These are phyloP conservation scores for Hycleus phaleratus DNA, from an alignment of 1,140 invertebrate genomes.

Conservation along the genomic window DNA sequence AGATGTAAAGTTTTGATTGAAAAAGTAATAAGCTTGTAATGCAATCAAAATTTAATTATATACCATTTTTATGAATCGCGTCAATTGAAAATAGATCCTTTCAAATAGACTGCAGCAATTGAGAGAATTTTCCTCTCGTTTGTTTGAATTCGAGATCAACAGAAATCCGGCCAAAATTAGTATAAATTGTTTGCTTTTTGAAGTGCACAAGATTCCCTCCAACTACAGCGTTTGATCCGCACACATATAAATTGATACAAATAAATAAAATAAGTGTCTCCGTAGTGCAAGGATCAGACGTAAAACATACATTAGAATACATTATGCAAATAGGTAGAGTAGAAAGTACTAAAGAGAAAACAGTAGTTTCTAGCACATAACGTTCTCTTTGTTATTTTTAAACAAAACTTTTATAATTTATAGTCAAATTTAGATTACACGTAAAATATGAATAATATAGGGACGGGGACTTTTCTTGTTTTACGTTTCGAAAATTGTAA, in stretches of 20 bases:
- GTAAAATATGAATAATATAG: conserved; percentile 17
- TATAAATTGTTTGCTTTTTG: too few species aligned
- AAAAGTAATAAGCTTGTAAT: too few species aligned
- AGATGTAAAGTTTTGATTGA: too few species aligned
- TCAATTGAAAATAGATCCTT: too few species aligned
- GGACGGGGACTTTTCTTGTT: neutral
- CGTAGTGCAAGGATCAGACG: conserved; percentile 18
- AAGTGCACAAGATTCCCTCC: too few species aligned
- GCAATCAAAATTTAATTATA: too few species aligned
- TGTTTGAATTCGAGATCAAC: too few species aligned
- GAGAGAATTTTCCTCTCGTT: too few species aligned
- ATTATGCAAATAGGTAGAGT: conserved; percentile 21
- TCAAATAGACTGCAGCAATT: too few species aligned
- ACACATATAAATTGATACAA: conserved; percentile 23
- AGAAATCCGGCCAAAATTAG: too few species aligned
- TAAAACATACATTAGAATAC: conserved; percentile 26
- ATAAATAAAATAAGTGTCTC: conserved; percentile 16
- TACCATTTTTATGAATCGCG: too few species aligned
- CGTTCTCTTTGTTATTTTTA: conserved; percentile 16
- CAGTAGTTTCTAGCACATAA: neutral
- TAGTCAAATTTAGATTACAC: conserved; percentile 23
- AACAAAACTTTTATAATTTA: conserved; percentile 25
- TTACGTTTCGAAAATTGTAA: conserved; percentile 6
- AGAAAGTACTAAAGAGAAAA: conserved; percentile 4
- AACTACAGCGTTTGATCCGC: conserved; percentile 6